Evolutionary conservation across 2,797 vertebrate genomes (phyloP), one percentile per base, ranked within the genome.

Genomic region (Mareca penelope): DNA sequence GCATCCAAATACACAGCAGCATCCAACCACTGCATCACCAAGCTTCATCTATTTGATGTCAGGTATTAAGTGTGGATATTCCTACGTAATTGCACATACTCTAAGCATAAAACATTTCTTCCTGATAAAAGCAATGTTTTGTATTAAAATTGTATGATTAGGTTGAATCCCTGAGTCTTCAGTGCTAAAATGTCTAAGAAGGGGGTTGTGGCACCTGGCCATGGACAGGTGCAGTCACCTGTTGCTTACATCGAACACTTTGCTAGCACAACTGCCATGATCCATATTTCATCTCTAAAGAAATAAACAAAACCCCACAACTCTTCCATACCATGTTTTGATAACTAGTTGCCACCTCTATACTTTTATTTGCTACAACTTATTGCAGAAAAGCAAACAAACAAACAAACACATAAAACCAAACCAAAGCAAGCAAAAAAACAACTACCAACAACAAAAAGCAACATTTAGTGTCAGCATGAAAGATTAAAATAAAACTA

Each of bases 381-480:
- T 35, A 22, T 18, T 10, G 10, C 2, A 9, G 12, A 17, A 8
- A 1, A 4, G 2, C 35, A 15, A 22, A 22, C 44, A 44, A 44
- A 44, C 42, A 44, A 18, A 48, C 46, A 48, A 48, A 48, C 12
- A 46, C n/a, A 52, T 6, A 0, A 23, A 2, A 2, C 28, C 19
- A 28, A 63, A 63, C 19, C 8, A 63, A 29, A 4, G 12, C 37
- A 40, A 40, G 29, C 61, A 64, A 14, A 56, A 19, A 64, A 24
- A 7, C 14, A 24, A 35, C 21, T 5, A 29, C 1, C 18, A 64
- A 31, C 18, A 40, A 64, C 18, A 7, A 24, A 2, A 8, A 2
- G 5, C 24, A 33, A 46, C 9, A 3, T 10, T 6, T 7, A 42
- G 1, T 10, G 23, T 6, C 7, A 56, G 2, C 4, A 37, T 40